Evolutionary conservation across 2,888 invertebrate genomes (phyloP).

Genomic region (Arge pagana): DNA sequence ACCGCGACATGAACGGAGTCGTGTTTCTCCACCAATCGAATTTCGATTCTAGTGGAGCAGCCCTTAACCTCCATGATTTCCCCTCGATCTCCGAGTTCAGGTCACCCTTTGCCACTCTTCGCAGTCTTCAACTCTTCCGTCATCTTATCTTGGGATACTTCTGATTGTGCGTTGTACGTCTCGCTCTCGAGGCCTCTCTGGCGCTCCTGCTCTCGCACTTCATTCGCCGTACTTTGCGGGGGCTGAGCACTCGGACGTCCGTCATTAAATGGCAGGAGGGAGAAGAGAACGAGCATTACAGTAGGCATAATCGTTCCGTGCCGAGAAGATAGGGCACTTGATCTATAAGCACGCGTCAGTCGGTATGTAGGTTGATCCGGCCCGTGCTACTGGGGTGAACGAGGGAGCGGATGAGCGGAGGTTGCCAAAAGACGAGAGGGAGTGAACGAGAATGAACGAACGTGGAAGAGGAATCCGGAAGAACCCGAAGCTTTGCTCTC

Average conservation of each 20-base stretch:
- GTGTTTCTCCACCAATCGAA: no score
- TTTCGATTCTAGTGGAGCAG: no score
- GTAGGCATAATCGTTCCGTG: conserved; percentile 4
- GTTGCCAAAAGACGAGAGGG: conserved; percentile 16
- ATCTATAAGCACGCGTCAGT: conserved; percentile 44
- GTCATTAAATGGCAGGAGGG: conserved; percentile 1
- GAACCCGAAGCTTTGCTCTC: no score
- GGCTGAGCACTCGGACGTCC: conserved; percentile 11
- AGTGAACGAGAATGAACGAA: not conserved
- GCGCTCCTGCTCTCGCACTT: no score
- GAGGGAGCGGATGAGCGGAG: conserved; percentile 12
- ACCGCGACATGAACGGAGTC: no score
- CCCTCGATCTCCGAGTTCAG: no score
- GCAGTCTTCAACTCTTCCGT: no score
- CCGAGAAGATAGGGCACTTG: conserved; percentile 27
- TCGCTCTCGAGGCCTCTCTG: not conserved
- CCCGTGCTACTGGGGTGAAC: conserved; percentile 2
- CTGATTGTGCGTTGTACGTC: no score
- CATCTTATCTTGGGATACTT: no score
- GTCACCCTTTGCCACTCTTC: no score
- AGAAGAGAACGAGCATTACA: conserved; percentile 1
- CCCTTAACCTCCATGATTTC: no score
- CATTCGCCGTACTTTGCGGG: not conserved
- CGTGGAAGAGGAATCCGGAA: no score
- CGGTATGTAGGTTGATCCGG: conserved; percentile 42